Evolutionary conservation across 2,888 invertebrate genomes (phyloP).

Genomic region (Operophtera brumata): DNA sequence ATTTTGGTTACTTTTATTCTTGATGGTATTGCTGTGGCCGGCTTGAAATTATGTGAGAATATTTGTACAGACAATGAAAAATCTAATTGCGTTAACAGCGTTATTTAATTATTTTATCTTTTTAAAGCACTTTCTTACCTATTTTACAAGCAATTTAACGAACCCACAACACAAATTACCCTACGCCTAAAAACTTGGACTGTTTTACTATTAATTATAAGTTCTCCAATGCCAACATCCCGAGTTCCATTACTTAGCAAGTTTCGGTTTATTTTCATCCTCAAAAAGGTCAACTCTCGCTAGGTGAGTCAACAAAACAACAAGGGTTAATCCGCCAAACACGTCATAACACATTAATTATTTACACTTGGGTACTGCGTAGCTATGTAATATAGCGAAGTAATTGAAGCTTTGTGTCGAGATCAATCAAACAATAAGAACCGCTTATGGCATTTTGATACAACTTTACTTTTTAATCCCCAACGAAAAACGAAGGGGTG

Average conservation of each 20-base stretch:
- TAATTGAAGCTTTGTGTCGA: neutral
- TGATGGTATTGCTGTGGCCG: too few relatives aligned
- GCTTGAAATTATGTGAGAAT: too few relatives aligned
- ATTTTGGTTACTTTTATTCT: too few relatives aligned
- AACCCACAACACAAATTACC: neutral
- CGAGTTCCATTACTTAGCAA: constrained; percentile 35
- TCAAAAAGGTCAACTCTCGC: constrained; percentile 38
- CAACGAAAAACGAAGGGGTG: too few relatives aligned
- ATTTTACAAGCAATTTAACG: constrained; percentile 2
- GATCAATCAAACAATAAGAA: neutral
- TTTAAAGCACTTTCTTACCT: neutral
- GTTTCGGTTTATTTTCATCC: constrained; percentile 37
- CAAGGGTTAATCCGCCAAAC: constrained; percentile 32
- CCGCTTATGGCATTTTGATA: too few relatives aligned
- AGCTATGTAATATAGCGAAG: neutral
- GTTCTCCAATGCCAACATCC: constrained; percentile 26
- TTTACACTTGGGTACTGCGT: constrained; percentile 2
- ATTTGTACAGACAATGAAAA: too few relatives aligned
- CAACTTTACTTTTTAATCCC: too few relatives aligned
- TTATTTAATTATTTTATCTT: too few relatives aligned
- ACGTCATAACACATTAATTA: constrained; percentile 30
- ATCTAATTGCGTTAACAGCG: too few relatives aligned
- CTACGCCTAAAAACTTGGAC: neutral
- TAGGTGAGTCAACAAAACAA: constrained; percentile 36
- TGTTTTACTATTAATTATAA: constrained; percentile 20